Evolutionary conservation across 2,888 invertebrate species (phyloP).

Genomic region (Megastigmus dorsalis): DNA sequence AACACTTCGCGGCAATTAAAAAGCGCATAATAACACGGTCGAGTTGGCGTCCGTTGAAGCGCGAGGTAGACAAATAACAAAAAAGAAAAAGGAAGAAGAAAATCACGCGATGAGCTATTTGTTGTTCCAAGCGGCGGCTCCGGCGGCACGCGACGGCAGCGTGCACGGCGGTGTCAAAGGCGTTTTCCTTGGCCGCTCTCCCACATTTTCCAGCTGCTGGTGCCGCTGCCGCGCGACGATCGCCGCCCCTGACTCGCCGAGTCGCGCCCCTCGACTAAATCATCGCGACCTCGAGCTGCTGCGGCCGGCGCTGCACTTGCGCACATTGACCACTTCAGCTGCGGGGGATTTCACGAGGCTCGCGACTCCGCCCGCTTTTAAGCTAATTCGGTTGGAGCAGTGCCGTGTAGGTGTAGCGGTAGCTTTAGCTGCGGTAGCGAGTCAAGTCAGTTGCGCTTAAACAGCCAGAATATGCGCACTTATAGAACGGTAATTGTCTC

Average conservation of each 20-base stretch:
- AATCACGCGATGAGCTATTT: not conserved
- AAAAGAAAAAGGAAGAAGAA: not conserved
- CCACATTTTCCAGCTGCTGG: slow-evolving; percentile 21
- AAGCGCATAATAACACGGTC: no score
- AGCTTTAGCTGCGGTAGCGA: no score
- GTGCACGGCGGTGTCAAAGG: slow-evolving; percentile 28
- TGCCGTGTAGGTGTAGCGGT: no score
- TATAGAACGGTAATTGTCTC: no score
- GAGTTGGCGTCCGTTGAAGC: no score
- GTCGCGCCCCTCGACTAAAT: slow-evolving; percentile 30
- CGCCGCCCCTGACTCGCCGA: not conserved
- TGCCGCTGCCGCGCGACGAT: no score
- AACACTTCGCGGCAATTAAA: no score
- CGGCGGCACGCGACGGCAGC: slow-evolving; percentile 9
- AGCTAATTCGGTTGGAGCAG: no score
- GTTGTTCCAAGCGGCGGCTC: not conserved
- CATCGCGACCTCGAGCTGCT: slow-evolving; percentile 15
- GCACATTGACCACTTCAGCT: slow-evolving; percentile 11
- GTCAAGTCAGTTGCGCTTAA: no score
- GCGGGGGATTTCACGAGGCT: not conserved
- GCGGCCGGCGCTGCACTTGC: not conserved
- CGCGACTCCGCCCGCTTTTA: no score
- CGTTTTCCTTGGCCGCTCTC: slow-evolving; percentile 47
- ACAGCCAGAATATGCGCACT: no score
- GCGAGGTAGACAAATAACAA: no score